Evolutionary conservation across 2,888 invertebrate genomes (phyloP).

Genomic region (Hypomecis atomaria): DNA sequence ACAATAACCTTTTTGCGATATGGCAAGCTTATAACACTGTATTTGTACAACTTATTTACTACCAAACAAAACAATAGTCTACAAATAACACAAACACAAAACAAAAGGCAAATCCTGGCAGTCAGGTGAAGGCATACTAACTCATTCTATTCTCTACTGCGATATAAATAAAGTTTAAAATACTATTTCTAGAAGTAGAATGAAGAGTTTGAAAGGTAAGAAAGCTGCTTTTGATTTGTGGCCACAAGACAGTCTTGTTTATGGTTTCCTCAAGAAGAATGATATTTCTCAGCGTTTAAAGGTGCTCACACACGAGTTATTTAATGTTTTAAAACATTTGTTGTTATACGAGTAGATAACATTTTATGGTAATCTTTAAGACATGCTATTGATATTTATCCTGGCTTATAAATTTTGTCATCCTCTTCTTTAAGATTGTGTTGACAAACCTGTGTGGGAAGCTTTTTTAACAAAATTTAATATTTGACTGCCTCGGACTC

Average conservation of each 20-base stretch:
- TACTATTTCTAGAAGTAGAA: conserved; percentile 28
- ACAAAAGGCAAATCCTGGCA: conserved; percentile 54
- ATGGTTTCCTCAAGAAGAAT: conserved; percentile 72
- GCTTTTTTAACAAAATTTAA: too few species aligned
- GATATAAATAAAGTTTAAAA: conserved; percentile 33
- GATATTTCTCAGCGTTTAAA: conserved; percentile 36
- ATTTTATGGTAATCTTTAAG: too few species aligned
- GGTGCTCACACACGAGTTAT: too few species aligned
- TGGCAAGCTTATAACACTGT: too few species aligned
- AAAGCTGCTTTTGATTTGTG: conserved; percentile 76
- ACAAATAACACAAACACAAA: conserved; percentile 67
- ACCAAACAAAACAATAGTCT: conserved; percentile 62
- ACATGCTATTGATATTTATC: too few species aligned
- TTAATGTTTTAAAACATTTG: too few species aligned
- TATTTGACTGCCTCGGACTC: too few species aligned
- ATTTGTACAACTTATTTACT: conserved; percentile 44
- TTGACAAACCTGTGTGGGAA: too few species aligned
- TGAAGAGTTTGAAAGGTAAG: conserved; percentile 56
- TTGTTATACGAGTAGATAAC: too few species aligned
- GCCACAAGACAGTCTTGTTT: conserved; percentile 69
- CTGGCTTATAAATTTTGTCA: too few species aligned
- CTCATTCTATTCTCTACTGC: conserved; percentile 36
- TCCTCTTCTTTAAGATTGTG: too few species aligned
- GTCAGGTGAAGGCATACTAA: conserved; percentile 43
- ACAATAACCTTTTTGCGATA: too few species aligned